These are phyloP conservation scores for Sebastes vulpes DNA, from an alignment of 2,797 vertebrate species.

Conservation along the genomic window DNA sequence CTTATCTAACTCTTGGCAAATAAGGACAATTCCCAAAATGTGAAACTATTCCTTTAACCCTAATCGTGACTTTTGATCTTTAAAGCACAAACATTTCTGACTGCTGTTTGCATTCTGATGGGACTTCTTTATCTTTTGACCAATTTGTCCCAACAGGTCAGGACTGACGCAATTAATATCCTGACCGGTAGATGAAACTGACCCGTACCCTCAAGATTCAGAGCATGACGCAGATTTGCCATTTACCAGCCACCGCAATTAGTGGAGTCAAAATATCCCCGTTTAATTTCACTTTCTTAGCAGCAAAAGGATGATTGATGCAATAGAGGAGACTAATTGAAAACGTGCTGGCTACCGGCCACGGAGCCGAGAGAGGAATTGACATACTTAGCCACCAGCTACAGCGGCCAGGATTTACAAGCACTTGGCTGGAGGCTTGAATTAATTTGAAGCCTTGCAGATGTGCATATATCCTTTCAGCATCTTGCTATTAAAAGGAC, in stretches of 20 bases:
- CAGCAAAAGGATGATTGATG: slow-evolving; percentile 67
- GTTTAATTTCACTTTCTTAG: slow-evolving; percentile 67
- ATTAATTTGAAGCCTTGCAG: slow-evolving; percentile 72
- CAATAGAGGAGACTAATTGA: slow-evolving; percentile 63
- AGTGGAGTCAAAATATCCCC: slow-evolving; percentile 56
- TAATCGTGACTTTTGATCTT: slow-evolving; percentile 13
- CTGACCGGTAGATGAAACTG: slow-evolving; percentile 43
- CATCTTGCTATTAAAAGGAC: slow-evolving; percentile 43
- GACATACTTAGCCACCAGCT: slow-evolving; percentile 64
- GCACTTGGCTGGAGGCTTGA: slow-evolving; percentile 56
- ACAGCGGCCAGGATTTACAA: slow-evolving; percentile 64
- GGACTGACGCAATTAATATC: slow-evolving; percentile 49
- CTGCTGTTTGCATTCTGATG: slow-evolving; percentile 1
- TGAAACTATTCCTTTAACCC: not conserved
- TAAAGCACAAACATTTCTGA: slow-evolving; percentile 8
- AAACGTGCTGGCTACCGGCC: slow-evolving; percentile 51
- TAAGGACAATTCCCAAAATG: not conserved
- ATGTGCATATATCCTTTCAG: slow-evolving; percentile 64
- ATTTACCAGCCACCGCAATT: slow-evolving; percentile 69
- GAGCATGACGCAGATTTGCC: slow-evolving; percentile 41
- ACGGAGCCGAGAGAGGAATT: slow-evolving; percentile 54
- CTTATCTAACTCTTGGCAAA: not conserved
- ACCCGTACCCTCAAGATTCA: slow-evolving; percentile 25
- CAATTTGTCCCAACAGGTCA: slow-evolving; percentile 12
- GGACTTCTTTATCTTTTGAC: slow-evolving; percentile 28